These are phyloP conservation scores for Benthochromis sp. DNA, from an alignment of 2,113 vertebrate species.

Conservation along the genomic window DNA sequence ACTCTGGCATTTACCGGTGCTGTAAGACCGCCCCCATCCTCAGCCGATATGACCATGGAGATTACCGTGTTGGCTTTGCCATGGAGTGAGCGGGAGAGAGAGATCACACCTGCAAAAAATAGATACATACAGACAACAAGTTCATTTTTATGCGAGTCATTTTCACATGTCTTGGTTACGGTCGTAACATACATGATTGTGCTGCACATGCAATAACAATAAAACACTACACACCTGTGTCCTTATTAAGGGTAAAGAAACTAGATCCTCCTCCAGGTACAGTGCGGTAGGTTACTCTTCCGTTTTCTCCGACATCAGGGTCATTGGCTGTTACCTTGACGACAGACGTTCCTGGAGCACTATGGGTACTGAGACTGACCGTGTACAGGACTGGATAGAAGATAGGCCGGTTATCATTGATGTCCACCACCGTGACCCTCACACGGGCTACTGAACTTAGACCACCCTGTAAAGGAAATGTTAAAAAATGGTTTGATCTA, in stretches of 20 bases:
- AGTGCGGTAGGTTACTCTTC: conserved; percentile 82
- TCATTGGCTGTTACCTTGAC: conserved; percentile 86
- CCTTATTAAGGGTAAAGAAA: conserved; percentile 88
- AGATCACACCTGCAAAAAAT: conserved; percentile 77
- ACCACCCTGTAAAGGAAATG: conserved; percentile 75
- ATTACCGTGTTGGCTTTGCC: conserved; percentile 86
- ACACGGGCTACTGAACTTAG: conserved; percentile 82
- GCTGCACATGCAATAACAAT: background rate
- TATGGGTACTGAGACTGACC: conserved; percentile 88
- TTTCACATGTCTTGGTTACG: background rate
- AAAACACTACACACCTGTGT: conserved; percentile 77
- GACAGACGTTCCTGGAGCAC: conserved; percentile 85
- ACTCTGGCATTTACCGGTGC: conserved; percentile 81
- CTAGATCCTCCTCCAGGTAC: conserved; percentile 77
- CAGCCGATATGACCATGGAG: conserved; percentile 84
- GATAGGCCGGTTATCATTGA: conserved; percentile 88
- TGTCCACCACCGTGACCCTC: conserved; percentile 83
- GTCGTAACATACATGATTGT: background rate
- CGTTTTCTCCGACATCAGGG: conserved; percentile 85
- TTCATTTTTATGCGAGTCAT: background rate
- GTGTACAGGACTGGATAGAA: conserved; percentile 91
- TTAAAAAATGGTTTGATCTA: background rate
- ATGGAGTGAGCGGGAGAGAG: conserved; percentile 83
- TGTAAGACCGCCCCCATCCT: conserved; percentile 82
- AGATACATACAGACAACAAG: background rate